Evolutionary conservation across 2,888 invertebrate genomes (phyloP), one percentile per base, ranked within the genome.

Genomic region (Acanthosepion esculentum): DNA sequence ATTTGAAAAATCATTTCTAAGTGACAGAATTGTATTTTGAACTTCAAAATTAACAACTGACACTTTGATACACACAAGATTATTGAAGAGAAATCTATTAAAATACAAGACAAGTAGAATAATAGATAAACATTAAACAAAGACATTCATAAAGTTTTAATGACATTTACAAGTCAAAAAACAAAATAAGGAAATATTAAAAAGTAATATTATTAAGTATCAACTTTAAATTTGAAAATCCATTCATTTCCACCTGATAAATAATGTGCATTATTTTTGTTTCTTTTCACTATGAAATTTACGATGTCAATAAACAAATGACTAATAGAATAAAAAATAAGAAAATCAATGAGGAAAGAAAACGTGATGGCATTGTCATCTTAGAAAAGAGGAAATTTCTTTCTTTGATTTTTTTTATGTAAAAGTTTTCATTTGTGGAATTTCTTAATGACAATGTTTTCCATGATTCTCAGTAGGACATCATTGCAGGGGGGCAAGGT

Each of bases 391-490:
- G 12, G 26, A 26, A 78, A 26, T 29, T 23, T 26, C 26, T 29
- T n/a, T 15, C 23, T 33, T n/a, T n/a, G 20, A 41, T 41, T 41
- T 78, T 78, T 78, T 78, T 78, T n/a, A 78, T n/a, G n/a, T 18
- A 78, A 78, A 78, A 78, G 78, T 78, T n/a, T 33, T 78, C 78
- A 15, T 78, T 4, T 12, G 12, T 15, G n/a, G 78, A 78, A 78
- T 78, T 78, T 78, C 78, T 78, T 78, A 78, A 78, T 78, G 78
- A 78, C 78, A 33, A 78, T 78, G 78, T 78, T 33, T 78, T 78
- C 78, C 78, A 78, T 78, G 78, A 78, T 78, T 78, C 78, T 33
- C 78, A 78, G 78, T 78, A n/a, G n/a, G 78, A 78, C n/a, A 78
- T 78, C 78, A 78, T 3, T 78, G 78, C n/a, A 78, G 15, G n/a